These are phyloP conservation scores for Nasonia vitripennis DNA, from an alignment of 1,140 invertebrate genomes.

Conservation along the genomic window DNA sequence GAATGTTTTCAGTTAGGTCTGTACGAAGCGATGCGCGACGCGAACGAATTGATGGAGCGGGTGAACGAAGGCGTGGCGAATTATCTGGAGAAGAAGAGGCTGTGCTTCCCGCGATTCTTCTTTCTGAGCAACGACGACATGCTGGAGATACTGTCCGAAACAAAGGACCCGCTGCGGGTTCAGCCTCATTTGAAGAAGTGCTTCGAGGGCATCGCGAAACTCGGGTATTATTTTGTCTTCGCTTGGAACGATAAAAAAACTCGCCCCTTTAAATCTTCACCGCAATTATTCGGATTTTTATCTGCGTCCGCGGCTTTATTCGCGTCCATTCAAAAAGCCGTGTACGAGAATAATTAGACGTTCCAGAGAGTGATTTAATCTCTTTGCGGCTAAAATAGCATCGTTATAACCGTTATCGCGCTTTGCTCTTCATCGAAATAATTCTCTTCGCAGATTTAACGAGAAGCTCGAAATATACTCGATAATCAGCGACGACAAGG, in stretches of 20 bases:
- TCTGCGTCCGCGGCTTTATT: not conserved
- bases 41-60: conserved; percentile 85
- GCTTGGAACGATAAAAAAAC: not conserved
- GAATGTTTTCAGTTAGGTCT: conserved; percentile 75
- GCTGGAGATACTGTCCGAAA: conserved; percentile 94
- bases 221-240: conserved; percentile 68
- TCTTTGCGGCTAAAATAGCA: no score
- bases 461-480: conserved; percentile 85
- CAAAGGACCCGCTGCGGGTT: conserved; percentile 90
- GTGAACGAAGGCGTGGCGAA: conserved; percentile 91
- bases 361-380: no score
- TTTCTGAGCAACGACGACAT: conserved; percentile 97
- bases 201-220: conserved; percentile 80
- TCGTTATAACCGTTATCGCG: no score
- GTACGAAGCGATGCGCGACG: conserved; percentile 84
- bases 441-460: conserved; percentile 78
- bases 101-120: conserved; percentile 95
- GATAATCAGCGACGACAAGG: conserved; percentile 91
- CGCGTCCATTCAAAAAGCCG: no score
- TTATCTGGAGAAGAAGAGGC: conserved; percentile 93
- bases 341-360: no score
- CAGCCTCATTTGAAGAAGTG: conserved; percentile 95
- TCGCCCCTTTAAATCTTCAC: not conserved
- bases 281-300: not conserved
- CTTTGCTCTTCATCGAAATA: not conserved